Conservation (phyloP, 1,140 invertebrate species). For the Drosophila arawakana region DNA sequence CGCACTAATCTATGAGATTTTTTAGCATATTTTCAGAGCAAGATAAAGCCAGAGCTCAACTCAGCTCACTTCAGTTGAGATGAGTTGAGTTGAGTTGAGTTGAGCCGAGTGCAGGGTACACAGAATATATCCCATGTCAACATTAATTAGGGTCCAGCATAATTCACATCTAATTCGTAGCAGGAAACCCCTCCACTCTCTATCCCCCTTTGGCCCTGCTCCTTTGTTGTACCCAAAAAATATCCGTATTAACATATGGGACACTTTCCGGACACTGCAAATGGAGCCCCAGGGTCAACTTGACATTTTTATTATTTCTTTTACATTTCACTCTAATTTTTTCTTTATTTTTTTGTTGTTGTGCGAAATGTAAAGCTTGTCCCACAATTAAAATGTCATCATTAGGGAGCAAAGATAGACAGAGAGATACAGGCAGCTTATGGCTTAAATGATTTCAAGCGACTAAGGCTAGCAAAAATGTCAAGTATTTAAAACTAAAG, state of each 20-base stretch:
- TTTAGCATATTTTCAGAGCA: slow-evolving; percentile 60
- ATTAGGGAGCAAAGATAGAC: slow-evolving; percentile 12
- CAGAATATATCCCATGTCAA: slow-evolving; percentile 74
- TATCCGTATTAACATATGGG: slow-evolving; percentile 34
- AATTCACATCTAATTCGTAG: slow-evolving; percentile 60
- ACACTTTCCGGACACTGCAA: slow-evolving; percentile 6
- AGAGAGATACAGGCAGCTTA: slow-evolving; percentile 6
- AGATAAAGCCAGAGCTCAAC: slow-evolving; percentile 23
- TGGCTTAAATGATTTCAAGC: neutral
- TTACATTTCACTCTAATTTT: slow-evolving; percentile 13
- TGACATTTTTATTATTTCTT: slow-evolving; percentile 42
- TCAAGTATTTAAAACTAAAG: neutral
- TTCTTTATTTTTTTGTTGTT: slow-evolving; percentile 16
- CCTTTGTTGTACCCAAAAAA: neutral
- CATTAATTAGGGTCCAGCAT: slow-evolving; percentile 75
- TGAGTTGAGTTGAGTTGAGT: slow-evolving; percentile 1
- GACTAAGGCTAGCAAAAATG: slow-evolving; percentile 2
- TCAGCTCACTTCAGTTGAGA: neutral
- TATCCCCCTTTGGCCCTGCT: neutral
- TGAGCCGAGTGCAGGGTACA: slow-evolving; percentile 29
- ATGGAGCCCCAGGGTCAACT: slow-evolving; percentile 21
- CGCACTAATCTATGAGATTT: slow-evolving; percentile 69
- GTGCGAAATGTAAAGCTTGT: slow-evolving; percentile 9
- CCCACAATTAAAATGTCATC: slow-evolving; percentile 51
- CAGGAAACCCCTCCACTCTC: slow-evolving; percentile 3